Conservation (phyloP, 37 sponge, comb jelly and placozoan species). For the Cladorhizidae sp. region DNA sequence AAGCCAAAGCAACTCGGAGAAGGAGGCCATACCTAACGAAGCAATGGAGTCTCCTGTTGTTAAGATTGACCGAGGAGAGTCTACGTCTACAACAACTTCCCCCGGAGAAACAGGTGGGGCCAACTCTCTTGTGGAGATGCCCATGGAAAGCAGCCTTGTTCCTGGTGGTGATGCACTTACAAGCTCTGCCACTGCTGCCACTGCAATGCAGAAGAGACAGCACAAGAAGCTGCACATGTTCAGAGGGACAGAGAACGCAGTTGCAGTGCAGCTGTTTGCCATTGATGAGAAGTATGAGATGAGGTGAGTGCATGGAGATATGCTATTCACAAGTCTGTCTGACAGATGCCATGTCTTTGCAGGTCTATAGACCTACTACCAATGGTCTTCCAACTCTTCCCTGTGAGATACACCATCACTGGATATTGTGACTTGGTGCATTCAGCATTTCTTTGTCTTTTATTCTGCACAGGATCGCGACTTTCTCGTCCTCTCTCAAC, state of each 20-base stretch:
- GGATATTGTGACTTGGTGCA: too few species aligned
- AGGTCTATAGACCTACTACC: slow-evolving; percentile 88
- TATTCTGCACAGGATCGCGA: slow-evolving; percentile 74
- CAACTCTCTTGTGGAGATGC: too few species aligned
- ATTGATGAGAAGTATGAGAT: slow-evolving; percentile 94
- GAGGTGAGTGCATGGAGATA: slow-evolving; percentile 46
- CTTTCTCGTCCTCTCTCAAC: slow-evolving; percentile 84
- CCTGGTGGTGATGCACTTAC: too few species aligned
- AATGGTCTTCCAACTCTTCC: slow-evolving; percentile 83
- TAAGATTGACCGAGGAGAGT: too few species aligned
- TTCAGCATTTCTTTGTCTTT: neutral
- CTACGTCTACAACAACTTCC: too few species aligned
- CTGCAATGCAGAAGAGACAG: neutral
- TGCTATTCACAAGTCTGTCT: too few species aligned
- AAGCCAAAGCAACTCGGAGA: too few species aligned
- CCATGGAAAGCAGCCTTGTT: too few species aligned
- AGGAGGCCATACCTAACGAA: too few species aligned
- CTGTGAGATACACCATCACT: slow-evolving; percentile 62
- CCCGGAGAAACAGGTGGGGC: too few species aligned
- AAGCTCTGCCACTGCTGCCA: too few species aligned
- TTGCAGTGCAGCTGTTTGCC: slow-evolving; percentile 89
- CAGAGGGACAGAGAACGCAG: slow-evolving; percentile 61
- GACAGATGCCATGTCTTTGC: neutral
- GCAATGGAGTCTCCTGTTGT: too few species aligned
- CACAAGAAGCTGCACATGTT: slow-evolving; percentile 8